Base-by-base conservation (phyloP, 2,113 vertebrate species). In the Perognathus longimembris region DNA sequence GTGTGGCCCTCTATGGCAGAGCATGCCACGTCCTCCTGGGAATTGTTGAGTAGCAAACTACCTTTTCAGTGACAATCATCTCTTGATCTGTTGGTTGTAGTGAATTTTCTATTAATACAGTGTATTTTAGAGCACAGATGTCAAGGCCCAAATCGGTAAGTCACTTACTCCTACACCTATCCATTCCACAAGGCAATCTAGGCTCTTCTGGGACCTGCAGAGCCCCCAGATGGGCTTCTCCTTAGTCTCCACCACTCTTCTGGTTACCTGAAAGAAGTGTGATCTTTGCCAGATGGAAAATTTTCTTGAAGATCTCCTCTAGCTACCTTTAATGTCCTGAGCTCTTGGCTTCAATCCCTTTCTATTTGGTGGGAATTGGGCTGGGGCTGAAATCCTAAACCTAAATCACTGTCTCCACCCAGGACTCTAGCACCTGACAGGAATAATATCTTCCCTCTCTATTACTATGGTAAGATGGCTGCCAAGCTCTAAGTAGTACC, bases 311-410 rank as follows among this genome's bases (percentile, higher is more conserved):
- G 50, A 54, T 15, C 50, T 4, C 1, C 17, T 54, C 4, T 54
- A 54, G 50, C 30, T 6, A 87, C 40, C 61, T 87, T 67, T 57
- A 34, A 45, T 89, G 59, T 78, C 79, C 54, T 34, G 64, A 50
- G 21, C 11, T 64, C 30, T 80, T 64, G 50, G 26, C 69, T 88
- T 59, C 76, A 80, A 90, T 94, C 89, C n/a, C n/a, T 90, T 94
- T 66, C 77, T 75, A 5, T 77, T 54, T 89, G 69, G 67, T 42
- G 67, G 54, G 40, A 88, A 22, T 28, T 63, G 86, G 59, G 82
- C 57, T n/a, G 71, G 78, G 63, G 24, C 73, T 38, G 36, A 45
- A 75, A 71, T 38, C 42, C 21, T 30, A 45, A 83, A 42, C 50
- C 61, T 88, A 69, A 94, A 59, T 92, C 77, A 92, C 30, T 8